Conservation (phyloP, 2,888 invertebrate species). For the Calephelis perditalis region DNA sequence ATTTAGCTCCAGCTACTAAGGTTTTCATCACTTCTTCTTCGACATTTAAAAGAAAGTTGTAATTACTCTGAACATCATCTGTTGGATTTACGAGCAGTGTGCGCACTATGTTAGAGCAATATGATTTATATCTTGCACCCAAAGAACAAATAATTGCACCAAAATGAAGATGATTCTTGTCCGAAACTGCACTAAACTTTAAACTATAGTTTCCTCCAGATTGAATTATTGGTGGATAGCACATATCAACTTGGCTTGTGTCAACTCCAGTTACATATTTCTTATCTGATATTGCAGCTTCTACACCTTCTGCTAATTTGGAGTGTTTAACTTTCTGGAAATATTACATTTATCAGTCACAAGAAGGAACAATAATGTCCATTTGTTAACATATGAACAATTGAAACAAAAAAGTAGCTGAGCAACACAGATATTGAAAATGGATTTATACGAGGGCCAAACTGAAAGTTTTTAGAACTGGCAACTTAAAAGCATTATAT, state of each 20-base stretch:
- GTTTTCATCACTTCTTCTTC: conserved; percentile 94
- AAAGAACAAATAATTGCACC: conserved; percentile 97
- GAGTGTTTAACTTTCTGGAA: conserved; percentile 95
- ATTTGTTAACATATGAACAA: too few relatives aligned
- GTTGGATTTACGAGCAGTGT: conserved; percentile 97
- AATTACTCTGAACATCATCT: conserved; percentile 87
- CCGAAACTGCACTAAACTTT: conserved; percentile 97
- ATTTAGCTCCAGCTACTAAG: conserved; percentile 88
- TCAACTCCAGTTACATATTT: conserved; percentile 96
- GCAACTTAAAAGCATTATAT: too few relatives aligned
- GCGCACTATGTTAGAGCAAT: conserved; percentile 98
- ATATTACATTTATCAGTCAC: neutral
- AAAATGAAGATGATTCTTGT: conserved; percentile 96
- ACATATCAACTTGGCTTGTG: conserved; percentile 94
- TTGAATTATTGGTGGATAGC: conserved; percentile 99
- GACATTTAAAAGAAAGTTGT: conserved; percentile 92
- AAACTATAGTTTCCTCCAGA: conserved; percentile 98
- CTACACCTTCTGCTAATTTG: conserved; percentile 96
- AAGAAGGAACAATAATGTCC: too few relatives aligned
- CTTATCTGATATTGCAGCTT: conserved; percentile 94
- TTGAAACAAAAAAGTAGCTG: neutral
- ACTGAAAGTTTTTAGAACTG: too few relatives aligned
- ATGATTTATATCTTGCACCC: conserved; percentile 96
- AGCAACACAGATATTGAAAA: neutral
- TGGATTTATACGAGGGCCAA: too few relatives aligned